Evolutionary conservation across 37 sponge, comb jelly and placozoan species (phyloP), one percentile per base, ranked within the genome.

Genomic region (Eunapius fragilis): DNA sequence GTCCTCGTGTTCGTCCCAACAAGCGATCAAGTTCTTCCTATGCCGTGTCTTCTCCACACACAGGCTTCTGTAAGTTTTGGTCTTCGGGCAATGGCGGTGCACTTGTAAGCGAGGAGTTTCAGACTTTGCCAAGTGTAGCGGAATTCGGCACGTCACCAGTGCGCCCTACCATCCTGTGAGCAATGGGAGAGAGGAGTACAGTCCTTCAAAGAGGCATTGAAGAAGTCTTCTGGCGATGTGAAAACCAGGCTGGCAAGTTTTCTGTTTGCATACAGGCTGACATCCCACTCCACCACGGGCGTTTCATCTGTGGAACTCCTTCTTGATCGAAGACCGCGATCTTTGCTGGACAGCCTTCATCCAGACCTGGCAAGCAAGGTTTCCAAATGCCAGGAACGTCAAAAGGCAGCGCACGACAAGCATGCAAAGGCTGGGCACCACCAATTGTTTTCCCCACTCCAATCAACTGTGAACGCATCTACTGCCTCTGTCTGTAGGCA

Each of bases 391-490:
- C 81, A 80, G 31, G 34, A 28, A 32, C 50, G 67, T 34, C 81
- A 80, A 69, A 67, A 80, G 28, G 68, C 30, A 25, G 25, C 58
- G 27, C 81, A 80, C 30, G 69, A 67, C 31, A 67, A 48, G n/a
- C 31, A 33, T 33, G 25, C 25, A 33, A 37, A 25, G n/a, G 25
- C 31, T 33, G 88, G 88, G 27, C 81, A 71, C 45, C 71, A 25
- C 88, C 88, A 88, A 33, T 81, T 80, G 37, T 34, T 74, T 24
- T 88, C 88, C 25, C 47, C 88, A 19, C n/a, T 2, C 88, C 88
- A 88, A 23, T 74, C 9, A 30, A 31, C 28, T 10, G 87, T 87
- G 28, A 87, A 87, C 0, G 87, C 82, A 81, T 87, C 82, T 23
- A 81, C 82, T 11, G 88, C 81, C 35, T 80, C 87, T 37, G 80